phyloP scores from a whole-genome alignment of 37 sponge, comb jelly and placozoan species.

The Bolinopsis microptera region DNA sequence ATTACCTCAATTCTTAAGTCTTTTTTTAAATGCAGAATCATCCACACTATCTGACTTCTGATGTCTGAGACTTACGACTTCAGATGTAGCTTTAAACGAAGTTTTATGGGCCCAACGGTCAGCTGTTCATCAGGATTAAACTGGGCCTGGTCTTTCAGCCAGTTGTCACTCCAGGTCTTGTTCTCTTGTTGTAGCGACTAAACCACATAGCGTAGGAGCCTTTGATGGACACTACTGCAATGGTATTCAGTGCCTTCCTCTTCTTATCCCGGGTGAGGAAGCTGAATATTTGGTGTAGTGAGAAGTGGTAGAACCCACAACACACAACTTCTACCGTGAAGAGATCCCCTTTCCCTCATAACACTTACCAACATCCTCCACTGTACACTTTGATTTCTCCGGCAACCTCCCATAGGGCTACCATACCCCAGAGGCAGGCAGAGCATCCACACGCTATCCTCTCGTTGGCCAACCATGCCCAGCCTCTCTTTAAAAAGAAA shows the following conservation, averaged over 20 bases:
- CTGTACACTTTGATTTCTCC: too few species aligned
- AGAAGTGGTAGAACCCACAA: background rate
- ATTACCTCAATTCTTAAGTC: background rate
- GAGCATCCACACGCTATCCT: too few species aligned
- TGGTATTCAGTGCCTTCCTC: background rate
- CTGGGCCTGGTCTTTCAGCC: background rate
- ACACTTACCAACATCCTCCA: too few species aligned
- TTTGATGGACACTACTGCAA: background rate
- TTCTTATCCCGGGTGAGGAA: background rate
- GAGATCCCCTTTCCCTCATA: background rate
- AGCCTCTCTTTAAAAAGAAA: background rate
- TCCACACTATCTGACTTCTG: background rate
- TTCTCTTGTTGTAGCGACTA: background rate
- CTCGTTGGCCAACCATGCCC: too few species aligned
- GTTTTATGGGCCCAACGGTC: background rate
- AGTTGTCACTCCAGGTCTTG: background rate
- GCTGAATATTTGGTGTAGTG: background rate
- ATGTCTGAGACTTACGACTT: background rate
- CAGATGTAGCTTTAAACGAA: background rate
- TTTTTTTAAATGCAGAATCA: background rate
- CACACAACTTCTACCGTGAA: background rate
- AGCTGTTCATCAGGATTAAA: background rate
- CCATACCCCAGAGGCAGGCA: too few species aligned
- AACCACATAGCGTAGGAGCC: background rate
- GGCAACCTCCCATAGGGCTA: too few species aligned